Base-by-base conservation (phyloP, 1,140 invertebrate species). In the Saccostrea echinata region DNA sequence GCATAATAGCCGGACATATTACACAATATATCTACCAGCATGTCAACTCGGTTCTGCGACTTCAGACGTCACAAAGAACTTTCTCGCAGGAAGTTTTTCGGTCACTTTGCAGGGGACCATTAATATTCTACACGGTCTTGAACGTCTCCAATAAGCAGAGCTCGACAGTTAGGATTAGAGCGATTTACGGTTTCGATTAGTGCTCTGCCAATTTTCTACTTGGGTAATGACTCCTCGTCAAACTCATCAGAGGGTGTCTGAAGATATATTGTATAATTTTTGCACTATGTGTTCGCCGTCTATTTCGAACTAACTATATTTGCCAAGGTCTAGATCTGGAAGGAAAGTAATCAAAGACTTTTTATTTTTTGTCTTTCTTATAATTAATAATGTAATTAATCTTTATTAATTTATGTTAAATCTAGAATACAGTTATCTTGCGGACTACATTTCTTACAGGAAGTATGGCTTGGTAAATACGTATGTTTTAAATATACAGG, bases 181-280 rank as follows among this genome's bases (percentile, higher is more conserved):
- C 24, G 68, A 76, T 76, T 76, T 76, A 76, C 68, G 68, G 16
- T 27, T 76, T 76, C 68, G 68, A 76, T 76, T 76, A 76, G 68
- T 76, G 68, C 27, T 27, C 27, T 33, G 24, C 68, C 68, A 30
- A 33, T 76, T 33, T 33, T 76, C 68, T 12, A 18, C 68, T 76
- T 13, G 27, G 68, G 27, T 76, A 76, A 76, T 76, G 68, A 76
- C 68, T 76, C 27, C 27, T 33, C 68, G 68, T 76, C 68, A 13
- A 76, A 76, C 6, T 61, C 55, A 61, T n/a, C 18, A n/a, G 4
- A 8, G 55, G n/a, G 55, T 61, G 68, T 33, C 68, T 76, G 0
- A 76, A 76, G 68, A 76, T 76, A 30, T 76, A 76, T 76, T 30
- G 68, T 76, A 76, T 76, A 76, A 76, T 76, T 76, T 76, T 76